Evolutionary conservation across 2,888 invertebrate genomes (phyloP).

Genomic region (Drosophila formosana): DNA sequence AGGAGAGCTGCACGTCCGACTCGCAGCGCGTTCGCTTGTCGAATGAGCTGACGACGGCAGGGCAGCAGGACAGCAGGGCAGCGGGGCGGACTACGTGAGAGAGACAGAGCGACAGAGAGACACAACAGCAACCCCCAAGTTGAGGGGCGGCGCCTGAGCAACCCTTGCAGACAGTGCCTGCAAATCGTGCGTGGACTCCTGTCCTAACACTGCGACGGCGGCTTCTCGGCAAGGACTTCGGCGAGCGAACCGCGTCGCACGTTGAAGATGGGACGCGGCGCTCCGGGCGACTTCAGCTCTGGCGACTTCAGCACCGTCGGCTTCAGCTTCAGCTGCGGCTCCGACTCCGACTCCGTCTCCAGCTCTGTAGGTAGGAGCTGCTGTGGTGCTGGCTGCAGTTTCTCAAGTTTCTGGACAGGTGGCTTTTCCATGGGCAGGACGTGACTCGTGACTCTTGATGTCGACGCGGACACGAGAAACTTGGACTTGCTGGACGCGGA

Average conservation of each 20-base stretch:
- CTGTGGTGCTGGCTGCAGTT: neutral
- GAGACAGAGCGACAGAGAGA: too few relatives aligned
- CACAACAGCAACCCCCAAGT: neutral
- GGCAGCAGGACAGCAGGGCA: constrained; percentile 10
- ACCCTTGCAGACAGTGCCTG: neutral
- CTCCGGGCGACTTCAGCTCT: constrained; percentile 11
- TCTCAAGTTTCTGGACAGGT: neutral
- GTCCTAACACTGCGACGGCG: neutral
- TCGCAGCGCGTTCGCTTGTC: constrained; percentile 4
- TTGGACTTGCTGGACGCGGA: neutral
- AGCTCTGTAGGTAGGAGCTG: neutral
- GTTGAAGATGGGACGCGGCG: constrained; percentile 50
- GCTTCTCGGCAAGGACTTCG: neutral
- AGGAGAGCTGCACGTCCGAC: constrained; percentile 21
- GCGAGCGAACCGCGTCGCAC: constrained; percentile 10
- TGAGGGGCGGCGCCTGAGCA: constrained; percentile 1
- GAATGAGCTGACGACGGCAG: constrained; percentile 30
- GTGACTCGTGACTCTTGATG: neutral
- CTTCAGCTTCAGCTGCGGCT: neutral
- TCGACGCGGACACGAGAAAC: neutral
- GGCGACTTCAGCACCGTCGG: neutral
- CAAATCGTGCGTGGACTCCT: neutral
- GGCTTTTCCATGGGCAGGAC: too few relatives aligned
- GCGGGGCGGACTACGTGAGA: too few relatives aligned
- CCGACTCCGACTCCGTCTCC: neutral